Conservation (phyloP, 2,888 invertebrate species). For the Cosmopolites sordidus region DNA sequence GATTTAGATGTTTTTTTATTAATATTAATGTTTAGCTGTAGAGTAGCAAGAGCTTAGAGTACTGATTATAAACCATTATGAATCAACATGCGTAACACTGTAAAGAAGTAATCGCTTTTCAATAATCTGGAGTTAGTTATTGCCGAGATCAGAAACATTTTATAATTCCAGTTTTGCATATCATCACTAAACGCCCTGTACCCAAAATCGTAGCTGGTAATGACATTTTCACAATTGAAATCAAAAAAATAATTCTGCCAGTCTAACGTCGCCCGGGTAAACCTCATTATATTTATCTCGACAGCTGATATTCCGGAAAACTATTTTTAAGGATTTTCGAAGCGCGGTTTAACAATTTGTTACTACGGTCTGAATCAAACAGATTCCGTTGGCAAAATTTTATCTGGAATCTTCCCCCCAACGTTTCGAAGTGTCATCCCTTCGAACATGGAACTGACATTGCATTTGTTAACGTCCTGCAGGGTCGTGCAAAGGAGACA, state of each 20-base stretch:
- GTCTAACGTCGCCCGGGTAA: not conserved
- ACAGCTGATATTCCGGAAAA: constrained; percentile 10
- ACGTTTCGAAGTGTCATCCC: constrained; percentile 8
- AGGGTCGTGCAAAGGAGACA: constrained; percentile 3
- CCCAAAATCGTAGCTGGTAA: no score
- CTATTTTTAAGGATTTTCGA: constrained; percentile 14
- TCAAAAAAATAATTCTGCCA: not conserved
- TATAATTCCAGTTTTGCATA: no score
- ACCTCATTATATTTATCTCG: constrained; percentile 15
- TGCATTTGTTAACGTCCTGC: constrained; percentile 16
- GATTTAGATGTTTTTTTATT: no score
- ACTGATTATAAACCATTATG: no score
- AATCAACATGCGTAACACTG: no score
- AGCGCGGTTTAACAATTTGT: constrained; percentile 21
- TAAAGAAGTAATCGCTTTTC: no score
- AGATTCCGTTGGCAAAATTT: constrained; percentile 18
- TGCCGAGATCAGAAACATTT: no score
- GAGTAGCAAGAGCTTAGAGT: no score
- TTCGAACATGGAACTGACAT: constrained; percentile 14
- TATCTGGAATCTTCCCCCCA: constrained; percentile 13
- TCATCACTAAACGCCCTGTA: no score
- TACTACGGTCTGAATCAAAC: constrained; percentile 12
- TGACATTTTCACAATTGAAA: no score
- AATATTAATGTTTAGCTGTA: no score
- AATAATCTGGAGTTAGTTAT: no score